Conservation (phyloP, 2,888 invertebrate genomes). For the Pandemis corylana region DNA sequence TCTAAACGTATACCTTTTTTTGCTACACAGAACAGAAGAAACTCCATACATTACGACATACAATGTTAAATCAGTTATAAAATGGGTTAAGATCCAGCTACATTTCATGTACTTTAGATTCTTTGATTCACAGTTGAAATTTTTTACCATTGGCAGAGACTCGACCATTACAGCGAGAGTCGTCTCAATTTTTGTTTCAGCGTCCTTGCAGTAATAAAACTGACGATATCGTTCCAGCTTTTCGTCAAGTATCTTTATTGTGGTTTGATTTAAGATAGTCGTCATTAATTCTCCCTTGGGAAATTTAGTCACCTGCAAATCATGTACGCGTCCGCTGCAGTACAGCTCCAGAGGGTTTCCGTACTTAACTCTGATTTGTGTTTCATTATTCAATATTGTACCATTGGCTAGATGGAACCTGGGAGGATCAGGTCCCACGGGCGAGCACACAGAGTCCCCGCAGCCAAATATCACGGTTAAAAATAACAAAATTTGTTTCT, state of each 20-base stretch:
- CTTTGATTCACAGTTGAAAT: background rate
- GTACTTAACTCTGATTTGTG: background rate
- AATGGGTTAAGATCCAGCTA: background rate
- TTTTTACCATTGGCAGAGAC: background rate
- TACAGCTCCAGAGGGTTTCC: background rate
- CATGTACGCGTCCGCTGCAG: background rate
- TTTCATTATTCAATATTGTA: background rate
- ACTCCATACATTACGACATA: background rate
- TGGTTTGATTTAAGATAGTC: background rate
- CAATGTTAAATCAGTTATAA: background rate
- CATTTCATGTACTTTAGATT: background rate
- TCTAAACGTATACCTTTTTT: background rate
- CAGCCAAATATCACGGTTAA: too few species aligned
- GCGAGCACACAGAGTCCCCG: background rate
- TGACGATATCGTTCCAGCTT: too few species aligned
- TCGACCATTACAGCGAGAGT: background rate
- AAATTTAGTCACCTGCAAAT: background rate
- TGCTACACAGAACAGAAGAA: background rate
- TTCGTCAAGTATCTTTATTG: background rate
- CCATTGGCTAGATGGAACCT: background rate
- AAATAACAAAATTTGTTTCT: background rate
- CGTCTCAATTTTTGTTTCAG: background rate
- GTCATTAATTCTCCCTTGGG: background rate
- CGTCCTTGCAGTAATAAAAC: background rate
- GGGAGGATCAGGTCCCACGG: background rate